Conservation (phyloP, 2,888 invertebrate species). For the Autographa gamma region DNA sequence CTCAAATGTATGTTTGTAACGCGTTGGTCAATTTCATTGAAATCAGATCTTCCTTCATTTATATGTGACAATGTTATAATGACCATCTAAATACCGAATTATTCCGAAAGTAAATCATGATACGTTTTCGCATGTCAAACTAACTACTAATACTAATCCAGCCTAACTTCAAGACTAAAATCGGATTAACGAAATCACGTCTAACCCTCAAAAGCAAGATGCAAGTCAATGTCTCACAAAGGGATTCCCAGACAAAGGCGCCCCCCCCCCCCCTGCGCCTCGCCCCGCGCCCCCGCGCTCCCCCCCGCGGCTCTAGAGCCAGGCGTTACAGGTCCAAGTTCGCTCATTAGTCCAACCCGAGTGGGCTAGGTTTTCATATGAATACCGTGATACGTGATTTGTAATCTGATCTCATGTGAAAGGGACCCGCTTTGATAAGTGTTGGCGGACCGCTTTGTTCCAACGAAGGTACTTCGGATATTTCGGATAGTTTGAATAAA, state of each 20-base stretch:
- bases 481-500: neutral
- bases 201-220: neutral
- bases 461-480: constrained; percentile 1
- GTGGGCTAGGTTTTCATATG: neutral
- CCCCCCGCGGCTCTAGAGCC: neutral
- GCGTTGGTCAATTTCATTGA: too few species aligned
- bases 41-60: too few species aligned
- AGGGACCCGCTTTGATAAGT: neutral
- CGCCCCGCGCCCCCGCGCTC: too few species aligned
- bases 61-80: too few species aligned
- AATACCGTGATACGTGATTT: constrained; percentile 10
- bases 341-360: constrained; percentile 35
- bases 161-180: neutral
- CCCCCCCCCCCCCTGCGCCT: neutral
- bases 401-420: constrained; percentile 11
- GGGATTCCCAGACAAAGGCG: neutral
- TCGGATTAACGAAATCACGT: neutral
- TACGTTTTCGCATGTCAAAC: too few species aligned
- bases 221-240: neutral
- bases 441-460: neutral
- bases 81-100: too few species aligned
- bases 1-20: too few species aligned
- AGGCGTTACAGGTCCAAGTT: constrained; percentile 38
- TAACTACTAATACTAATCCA: too few species aligned
- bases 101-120: too few species aligned